These are phyloP conservation scores for Mylabris sibirica DNA, from an alignment of 2,888 invertebrate genomes.

Conservation along the genomic window DNA sequence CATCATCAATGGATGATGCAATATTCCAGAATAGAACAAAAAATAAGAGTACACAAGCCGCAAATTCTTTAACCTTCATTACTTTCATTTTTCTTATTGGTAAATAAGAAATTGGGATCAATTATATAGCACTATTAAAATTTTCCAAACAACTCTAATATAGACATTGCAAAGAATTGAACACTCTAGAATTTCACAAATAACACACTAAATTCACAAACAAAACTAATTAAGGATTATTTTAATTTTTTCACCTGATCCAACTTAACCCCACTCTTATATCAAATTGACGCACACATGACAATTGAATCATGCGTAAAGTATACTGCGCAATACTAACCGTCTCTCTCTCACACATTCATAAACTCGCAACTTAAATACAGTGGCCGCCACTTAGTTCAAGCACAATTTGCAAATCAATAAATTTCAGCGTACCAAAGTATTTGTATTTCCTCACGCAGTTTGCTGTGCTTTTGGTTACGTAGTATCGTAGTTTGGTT, in stretches of 20 bases:
- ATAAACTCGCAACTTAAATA: no score
- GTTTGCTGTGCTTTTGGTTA: no score
- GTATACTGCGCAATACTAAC: neutral
- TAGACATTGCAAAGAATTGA: neutral
- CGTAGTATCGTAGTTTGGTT: no score
- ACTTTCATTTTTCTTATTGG: neutral
- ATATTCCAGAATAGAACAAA: slow-evolving; percentile 47
- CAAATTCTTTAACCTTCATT: slow-evolving; percentile 31
- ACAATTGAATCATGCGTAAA: neutral
- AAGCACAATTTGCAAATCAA: no score
- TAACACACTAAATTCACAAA: neutral
- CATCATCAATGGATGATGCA: slow-evolving; percentile 42
- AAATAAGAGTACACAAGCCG: slow-evolving; percentile 36
- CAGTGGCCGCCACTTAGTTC: no score
- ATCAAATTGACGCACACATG: neutral
- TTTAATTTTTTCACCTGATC: neutral
- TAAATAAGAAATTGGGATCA: neutral
- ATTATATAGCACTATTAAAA: neutral
- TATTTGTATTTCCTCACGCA: no score
- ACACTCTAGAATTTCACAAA: neutral
- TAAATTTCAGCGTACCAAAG: no score
- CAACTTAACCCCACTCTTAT: slow-evolving; percentile 1
- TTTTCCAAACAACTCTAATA: neutral
- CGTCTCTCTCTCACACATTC: neutral
- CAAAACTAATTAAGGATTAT: neutral